Percentiles rank a stretch among this genome's conserved stretches.
phyloP scores from a whole-genome alignment of 30 jellyfish, hydroid and myxozoan species.

The Nemopilema nomurai region DNA sequence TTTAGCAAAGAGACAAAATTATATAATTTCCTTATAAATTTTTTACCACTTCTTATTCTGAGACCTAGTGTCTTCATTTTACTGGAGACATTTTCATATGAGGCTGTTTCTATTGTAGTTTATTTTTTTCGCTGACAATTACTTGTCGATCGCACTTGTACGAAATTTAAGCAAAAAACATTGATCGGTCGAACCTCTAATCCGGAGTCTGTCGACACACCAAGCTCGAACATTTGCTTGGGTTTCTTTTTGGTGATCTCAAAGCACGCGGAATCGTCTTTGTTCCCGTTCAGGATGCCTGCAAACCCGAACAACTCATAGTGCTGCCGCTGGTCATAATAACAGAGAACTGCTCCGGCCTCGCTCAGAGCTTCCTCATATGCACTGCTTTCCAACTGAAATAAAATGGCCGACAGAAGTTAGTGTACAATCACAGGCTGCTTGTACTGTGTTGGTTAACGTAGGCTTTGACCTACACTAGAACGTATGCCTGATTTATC shows the following conservation, averaged over 20 bases:
- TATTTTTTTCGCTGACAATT: too few species aligned
- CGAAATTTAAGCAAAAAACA: neutral
- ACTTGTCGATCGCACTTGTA: too few species aligned
- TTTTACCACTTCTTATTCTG: too few species aligned
- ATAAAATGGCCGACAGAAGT: neutral
- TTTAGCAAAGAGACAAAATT: too few species aligned
- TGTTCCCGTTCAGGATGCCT: conserved; percentile 56
- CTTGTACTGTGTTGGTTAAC: neutral
- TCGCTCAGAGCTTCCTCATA: conserved; percentile 75
- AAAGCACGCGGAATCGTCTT: conserved; percentile 5
- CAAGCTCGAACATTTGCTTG: conserved; percentile 12
- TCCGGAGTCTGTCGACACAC: conserved; percentile 12
- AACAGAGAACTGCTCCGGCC: conserved; percentile 69
- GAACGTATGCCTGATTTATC: neutral
- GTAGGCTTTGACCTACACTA: too few species aligned
- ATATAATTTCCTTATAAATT: too few species aligned
- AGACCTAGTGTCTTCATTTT: too few species aligned
- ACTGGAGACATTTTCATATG: too few species aligned
- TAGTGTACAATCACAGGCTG: neutral
- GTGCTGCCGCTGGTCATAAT: conserved; percentile 48
- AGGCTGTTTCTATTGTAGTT: too few species aligned
- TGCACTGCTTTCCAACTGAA: conserved; percentile 21
- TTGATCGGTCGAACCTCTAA: conserved; percentile 35
- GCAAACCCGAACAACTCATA: conserved; percentile 77
- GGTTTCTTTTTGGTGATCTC: neutral